phyloP scores from a whole-genome alignment of 64 coral and sea anemone genomes.

The Exaiptasia diaphana region DNA sequence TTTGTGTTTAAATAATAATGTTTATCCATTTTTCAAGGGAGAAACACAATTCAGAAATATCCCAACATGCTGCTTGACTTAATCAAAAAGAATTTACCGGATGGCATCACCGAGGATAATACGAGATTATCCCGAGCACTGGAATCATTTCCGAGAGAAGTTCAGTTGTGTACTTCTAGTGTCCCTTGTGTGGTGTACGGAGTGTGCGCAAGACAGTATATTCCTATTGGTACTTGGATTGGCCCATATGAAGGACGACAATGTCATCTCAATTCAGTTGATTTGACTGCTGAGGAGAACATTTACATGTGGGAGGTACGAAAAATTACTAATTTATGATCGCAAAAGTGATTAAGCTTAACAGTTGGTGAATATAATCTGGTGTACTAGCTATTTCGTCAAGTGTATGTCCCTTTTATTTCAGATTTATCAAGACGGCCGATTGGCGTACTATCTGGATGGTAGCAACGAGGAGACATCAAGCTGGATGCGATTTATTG shows the following conservation, averaged over 20 bases:
- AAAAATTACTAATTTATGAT: too few relatives aligned
- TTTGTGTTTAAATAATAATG: neutral
- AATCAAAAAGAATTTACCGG: neutral
- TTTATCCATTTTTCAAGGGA: neutral
- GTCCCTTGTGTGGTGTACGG: conserved; percentile 59
- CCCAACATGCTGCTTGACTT: neutral
- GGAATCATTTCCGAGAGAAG: conserved; percentile 62
- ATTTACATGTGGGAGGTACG: conserved; percentile 71
- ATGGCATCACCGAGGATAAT: neutral
- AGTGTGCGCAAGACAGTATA: conserved; percentile 38
- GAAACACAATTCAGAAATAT: neutral
- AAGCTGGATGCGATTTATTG: conserved; percentile 83
- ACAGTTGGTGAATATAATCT: neutral
- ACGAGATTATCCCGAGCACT: conserved; percentile 31
- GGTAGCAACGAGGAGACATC: conserved; percentile 55
- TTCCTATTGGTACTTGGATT: conserved; percentile 70
- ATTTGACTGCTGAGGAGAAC: conserved; percentile 1
- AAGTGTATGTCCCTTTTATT: neutral
- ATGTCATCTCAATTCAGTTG: neutral
- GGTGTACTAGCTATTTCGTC: neutral
- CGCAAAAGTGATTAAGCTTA: neutral
- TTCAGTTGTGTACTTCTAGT: conserved; percentile 63
- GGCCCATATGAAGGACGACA: conserved; percentile 65
- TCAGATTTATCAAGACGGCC: conserved; percentile 65
- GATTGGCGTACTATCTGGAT: conserved; percentile 52